Conservation (phyloP, 2,888 invertebrate genomes). For the Pristionchus exspectatus region DNA sequence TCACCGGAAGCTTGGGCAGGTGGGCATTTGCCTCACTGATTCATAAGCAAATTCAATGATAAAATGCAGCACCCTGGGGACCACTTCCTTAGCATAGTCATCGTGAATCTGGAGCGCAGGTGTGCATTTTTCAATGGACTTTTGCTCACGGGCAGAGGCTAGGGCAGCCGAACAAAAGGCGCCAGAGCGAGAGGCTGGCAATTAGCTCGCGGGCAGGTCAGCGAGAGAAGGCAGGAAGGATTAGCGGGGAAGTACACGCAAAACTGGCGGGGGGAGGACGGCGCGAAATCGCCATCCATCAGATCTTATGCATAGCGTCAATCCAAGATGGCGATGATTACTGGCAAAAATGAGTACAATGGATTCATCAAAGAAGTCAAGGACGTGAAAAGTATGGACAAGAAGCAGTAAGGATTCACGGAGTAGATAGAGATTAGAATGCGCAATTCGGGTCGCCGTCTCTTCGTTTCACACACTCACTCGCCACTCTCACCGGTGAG, state of each 20-base stretch:
- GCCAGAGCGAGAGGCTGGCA: constrained; percentile 20
- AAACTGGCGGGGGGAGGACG: background rate
- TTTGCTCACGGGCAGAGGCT: background rate
- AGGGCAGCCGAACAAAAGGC: constrained; percentile 25
- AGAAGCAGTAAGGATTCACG: no score
- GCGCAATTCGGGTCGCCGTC: no score
- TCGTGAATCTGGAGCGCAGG: background rate
- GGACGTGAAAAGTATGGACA: no score
- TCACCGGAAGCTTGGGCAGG: background rate
- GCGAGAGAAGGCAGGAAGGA: background rate
- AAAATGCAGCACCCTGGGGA: background rate
- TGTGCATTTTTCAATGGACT: constrained; percentile 38
- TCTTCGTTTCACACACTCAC: no score
- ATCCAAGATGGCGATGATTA: no score
- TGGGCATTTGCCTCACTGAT: background rate
- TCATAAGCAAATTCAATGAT: background rate
- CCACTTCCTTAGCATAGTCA: background rate
- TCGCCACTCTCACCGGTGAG: no score
- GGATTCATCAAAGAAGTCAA: background rate
- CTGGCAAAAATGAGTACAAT: background rate
- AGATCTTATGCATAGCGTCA: background rate
- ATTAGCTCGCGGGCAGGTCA: constrained; percentile 28
- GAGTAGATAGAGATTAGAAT: no score
- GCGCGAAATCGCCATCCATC: background rate
- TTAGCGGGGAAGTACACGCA: background rate